Evolutionary conservation across 2,113 vertebrate species (phyloP).

Genomic region (Trogon melanurus): DNA sequence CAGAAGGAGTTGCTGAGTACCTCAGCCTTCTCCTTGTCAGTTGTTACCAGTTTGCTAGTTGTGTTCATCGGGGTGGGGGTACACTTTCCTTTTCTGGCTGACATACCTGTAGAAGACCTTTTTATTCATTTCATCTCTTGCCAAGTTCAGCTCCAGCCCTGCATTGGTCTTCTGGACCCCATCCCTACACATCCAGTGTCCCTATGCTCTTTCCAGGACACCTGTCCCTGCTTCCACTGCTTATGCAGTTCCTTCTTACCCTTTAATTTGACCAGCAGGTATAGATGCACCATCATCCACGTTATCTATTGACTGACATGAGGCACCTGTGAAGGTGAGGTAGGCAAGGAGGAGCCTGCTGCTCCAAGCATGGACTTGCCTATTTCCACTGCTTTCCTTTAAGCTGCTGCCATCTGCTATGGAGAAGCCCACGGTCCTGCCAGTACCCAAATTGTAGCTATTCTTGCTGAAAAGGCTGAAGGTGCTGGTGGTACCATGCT

Average conservation of each 20-base stretch:
- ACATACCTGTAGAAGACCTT: not conserved
- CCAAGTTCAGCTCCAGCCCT: not conserved
- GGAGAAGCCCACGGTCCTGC: no score
- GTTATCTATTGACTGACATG: not conserved
- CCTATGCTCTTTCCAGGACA: not conserved
- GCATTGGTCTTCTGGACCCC: not conserved
- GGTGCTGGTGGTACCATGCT: no score
- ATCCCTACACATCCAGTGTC: not conserved
- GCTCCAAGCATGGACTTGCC: rapidly evolving
- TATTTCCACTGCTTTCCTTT: not conserved
- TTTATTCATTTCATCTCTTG: not conserved
- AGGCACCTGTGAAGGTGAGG: not conserved
- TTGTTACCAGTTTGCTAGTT: not conserved
- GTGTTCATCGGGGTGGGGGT: rapidly evolving
- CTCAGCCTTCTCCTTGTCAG: rapidly evolving
- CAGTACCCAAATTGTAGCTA: no score
- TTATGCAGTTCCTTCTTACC: not conserved
- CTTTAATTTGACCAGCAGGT: not conserved
- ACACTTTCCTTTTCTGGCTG: not conserved
- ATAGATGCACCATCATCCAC: not conserved
- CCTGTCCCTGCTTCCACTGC: not conserved
- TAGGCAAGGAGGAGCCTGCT: not conserved
- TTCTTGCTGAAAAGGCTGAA: no score
- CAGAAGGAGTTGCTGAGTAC: not conserved
- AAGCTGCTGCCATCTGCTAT: no score